phyloP scores from a whole-genome alignment of 1,140 invertebrate genomes.

The Ceratina japonica region DNA sequence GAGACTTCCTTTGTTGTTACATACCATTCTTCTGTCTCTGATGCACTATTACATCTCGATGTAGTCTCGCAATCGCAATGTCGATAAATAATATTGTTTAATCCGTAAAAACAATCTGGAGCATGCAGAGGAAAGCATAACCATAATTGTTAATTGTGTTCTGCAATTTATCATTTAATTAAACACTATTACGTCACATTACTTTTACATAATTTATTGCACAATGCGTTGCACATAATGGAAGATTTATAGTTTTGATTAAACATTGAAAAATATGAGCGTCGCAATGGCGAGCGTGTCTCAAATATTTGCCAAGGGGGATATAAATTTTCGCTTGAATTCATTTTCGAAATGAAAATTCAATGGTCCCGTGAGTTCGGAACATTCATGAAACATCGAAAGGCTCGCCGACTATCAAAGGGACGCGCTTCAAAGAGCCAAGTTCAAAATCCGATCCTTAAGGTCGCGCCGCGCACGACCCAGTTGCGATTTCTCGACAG shows the following conservation, averaged over 20 bases:
- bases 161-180: too few relatives aligned
- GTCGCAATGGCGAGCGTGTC: not conserved
- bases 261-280: not conserved
- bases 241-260: not conserved
- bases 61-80: too few relatives aligned
- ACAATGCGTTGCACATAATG: too few relatives aligned
- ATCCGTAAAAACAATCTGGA: too few relatives aligned
- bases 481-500: not conserved
- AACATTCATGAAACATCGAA: not conserved
- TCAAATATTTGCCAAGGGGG: not conserved
- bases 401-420: too few relatives aligned
- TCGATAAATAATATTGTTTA: too few relatives aligned
- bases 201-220: too few relatives aligned
- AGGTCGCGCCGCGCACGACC: not conserved
- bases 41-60: not conserved
- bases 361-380: not conserved
- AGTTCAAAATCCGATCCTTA: not conserved
- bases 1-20: not conserved
- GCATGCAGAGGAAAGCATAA: too few relatives aligned
- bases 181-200: too few relatives aligned
- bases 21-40: not conserved
- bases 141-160: too few relatives aligned
- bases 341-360: not conserved
- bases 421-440: not conserved
- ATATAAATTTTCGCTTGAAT: not conserved